A percentile compares a stretch with the other conserved stretches of the same genome.
Evolutionary conservation across 2,113 vertebrate genomes (phyloP).

Genomic region (Phocoena phocoena): DNA sequence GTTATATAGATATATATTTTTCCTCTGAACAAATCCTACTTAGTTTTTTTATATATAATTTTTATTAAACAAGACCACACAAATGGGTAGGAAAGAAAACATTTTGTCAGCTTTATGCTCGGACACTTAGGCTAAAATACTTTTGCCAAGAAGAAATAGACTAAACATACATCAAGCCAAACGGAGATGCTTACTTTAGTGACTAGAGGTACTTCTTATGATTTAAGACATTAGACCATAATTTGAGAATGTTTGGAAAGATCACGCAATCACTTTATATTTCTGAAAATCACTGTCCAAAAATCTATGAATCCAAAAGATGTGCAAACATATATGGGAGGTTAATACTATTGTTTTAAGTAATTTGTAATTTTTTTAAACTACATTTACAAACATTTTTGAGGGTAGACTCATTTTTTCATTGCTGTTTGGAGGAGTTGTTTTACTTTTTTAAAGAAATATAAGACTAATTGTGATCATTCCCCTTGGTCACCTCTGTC

Average conservation of each 20-base stretch:
- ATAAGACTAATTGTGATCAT: background rate
- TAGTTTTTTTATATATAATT: slow-evolving; percentile 52
- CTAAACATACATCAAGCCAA: slow-evolving; percentile 87
- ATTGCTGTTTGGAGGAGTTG: background rate
- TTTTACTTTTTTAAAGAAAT: background rate
- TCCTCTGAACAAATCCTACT: slow-evolving; percentile 78
- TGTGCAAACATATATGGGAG: background rate
- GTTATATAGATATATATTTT: slow-evolving; percentile 66
- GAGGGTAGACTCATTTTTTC: background rate
- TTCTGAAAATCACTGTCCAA: background rate
- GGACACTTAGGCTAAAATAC: slow-evolving; percentile 79
- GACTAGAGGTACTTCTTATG: slow-evolving; percentile 78
- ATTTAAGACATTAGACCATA: slow-evolving; percentile 76
- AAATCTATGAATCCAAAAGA: background rate
- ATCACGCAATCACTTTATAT: slow-evolving; percentile 48
- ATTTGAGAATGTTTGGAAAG: slow-evolving; percentile 73
- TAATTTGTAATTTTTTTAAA: slow-evolving; percentile 21
- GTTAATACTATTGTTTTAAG: background rate
- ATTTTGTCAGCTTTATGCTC: slow-evolving; percentile 84
- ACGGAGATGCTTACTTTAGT: slow-evolving; percentile 80
- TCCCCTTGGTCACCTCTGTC: background rate
- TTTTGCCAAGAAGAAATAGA: slow-evolving; percentile 86
- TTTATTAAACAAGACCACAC: slow-evolving; percentile 83
- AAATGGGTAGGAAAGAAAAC: slow-evolving; percentile 86
- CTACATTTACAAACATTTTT: background rate